phyloP scores from a whole-genome alignment of 2,797 vertebrate genomes.

The Vespertilio murinus region DNA sequence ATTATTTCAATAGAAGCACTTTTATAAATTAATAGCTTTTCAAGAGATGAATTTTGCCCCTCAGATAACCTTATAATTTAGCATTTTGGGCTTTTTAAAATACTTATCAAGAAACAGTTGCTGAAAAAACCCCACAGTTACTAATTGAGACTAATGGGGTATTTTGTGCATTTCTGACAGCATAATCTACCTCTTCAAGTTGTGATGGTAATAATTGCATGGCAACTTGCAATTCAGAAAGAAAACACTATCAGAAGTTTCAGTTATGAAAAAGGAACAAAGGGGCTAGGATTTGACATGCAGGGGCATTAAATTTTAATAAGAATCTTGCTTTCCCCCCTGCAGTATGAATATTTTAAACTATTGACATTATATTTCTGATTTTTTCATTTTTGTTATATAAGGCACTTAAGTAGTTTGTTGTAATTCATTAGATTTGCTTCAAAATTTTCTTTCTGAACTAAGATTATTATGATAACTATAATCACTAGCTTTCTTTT shows the following conservation, averaged over 20 bases:
- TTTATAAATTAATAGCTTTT: constrained; percentile 31
- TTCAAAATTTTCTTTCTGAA: background rate
- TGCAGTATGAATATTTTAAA: background rate
- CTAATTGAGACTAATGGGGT: constrained; percentile 37
- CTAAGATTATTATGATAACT: background rate
- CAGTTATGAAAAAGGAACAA: background rate
- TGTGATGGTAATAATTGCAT: constrained; percentile 23
- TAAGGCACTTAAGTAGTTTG: background rate
- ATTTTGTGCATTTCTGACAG: constrained; percentile 42
- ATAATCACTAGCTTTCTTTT: background rate
- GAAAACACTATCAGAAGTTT: constrained; percentile 9
- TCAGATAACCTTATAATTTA: constrained; percentile 49
- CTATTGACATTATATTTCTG: background rate
- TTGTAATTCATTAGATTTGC: background rate
- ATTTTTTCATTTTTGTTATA: background rate
- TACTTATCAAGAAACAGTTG: constrained; percentile 48
- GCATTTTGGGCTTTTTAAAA: constrained; percentile 34
- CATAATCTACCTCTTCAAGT: constrained; percentile 40
- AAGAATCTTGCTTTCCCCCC: background rate
- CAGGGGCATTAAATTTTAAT: background rate
- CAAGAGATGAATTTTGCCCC: constrained; percentile 23
- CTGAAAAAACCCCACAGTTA: constrained; percentile 25
- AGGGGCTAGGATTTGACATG: background rate
- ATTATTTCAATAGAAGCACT: background rate
- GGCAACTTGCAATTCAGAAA: background rate